Evolutionary conservation across 1,140 invertebrate genomes (phyloP), one percentile per base, ranked within the genome.

Genomic region (Littorina saxatilis): DNA sequence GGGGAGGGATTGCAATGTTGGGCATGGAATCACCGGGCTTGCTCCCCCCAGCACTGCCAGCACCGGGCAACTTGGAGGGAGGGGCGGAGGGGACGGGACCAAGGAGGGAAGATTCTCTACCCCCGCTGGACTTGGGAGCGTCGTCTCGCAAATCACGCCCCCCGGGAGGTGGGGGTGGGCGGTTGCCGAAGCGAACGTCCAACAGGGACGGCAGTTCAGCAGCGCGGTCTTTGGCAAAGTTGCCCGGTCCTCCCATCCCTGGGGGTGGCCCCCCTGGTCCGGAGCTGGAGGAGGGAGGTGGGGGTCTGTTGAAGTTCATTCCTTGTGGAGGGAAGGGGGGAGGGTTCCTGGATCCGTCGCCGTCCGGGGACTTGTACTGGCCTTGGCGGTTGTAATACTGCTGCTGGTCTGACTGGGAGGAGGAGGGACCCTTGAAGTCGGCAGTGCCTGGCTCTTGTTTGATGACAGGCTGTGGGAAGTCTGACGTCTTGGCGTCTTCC

Each of bases 141-240:
- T 52, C 37, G n/a, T 35, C 20, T 29, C 29, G n/a, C 1, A 27
- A 37, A n/a, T 80, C 52, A 61, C 50, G 3, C 2, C 66, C 39
- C 27, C n/a, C 78, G 0, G 61, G 55, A 17, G 63, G 43, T 23
- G 78, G 63, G 20, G 61, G 40, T 52, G 78, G 78, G 11, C 63
- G 55, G n/a, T 43, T 63, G 32, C 55, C 35, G 15, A 78, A 78
- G 11, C 55, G 52, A 11, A 63, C 75, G 43, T 78, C 75, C 55
- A 78, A 23, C 11, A 78, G 27, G 32, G 75, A 78, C 9, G 75
- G 75, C 39, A 78, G 75, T 37, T 78, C 75, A 15, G 75, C 37
- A 9, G 75, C 11, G 3, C 70, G 70, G 29, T 73, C 70, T 20
- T 73, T 73, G 32, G 63, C 32, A n/a, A 73, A 47, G 40, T 27